Evolutionary conservation across 2,888 invertebrate species (phyloP).

Genomic region (Ceriagrion tenellum): DNA sequence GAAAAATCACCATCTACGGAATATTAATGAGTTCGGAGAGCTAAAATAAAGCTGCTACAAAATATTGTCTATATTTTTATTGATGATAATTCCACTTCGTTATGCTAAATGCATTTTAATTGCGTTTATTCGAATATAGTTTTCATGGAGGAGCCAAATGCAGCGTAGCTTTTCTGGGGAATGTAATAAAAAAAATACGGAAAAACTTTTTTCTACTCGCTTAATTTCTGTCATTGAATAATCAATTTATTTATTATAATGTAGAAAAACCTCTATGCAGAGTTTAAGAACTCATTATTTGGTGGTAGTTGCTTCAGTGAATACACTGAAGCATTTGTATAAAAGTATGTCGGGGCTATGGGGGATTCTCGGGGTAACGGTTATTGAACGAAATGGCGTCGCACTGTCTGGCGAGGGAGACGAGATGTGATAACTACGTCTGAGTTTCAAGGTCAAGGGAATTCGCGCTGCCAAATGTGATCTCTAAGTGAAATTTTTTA

Average conservation of each 20-base stretch:
- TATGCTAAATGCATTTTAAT: no score
- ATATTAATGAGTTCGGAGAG: no score
- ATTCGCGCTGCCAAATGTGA: slow-evolving; percentile 37
- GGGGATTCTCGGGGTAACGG: slow-evolving; percentile 66
- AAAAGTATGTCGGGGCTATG: slow-evolving; percentile 53
- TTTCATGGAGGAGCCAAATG: no score
- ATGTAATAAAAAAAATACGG: no score
- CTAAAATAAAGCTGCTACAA: no score
- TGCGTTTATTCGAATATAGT: no score
- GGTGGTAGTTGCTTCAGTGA: not conserved
- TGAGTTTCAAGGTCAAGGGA: slow-evolving; percentile 67
- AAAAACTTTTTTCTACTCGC: no score
- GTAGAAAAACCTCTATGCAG: not conserved
- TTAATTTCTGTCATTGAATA: no score
- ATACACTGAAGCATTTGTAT: not conserved
- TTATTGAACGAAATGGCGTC: slow-evolving; percentile 68
- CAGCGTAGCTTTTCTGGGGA: no score
- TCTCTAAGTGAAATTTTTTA: not conserved
- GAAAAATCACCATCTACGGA: no score
- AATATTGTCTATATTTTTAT: no score
- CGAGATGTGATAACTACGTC: slow-evolving; percentile 68
- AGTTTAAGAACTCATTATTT: not conserved
- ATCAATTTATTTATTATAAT: not conserved
- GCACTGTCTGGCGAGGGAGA: slow-evolving; percentile 68
- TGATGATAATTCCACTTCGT: no score